Base-by-base conservation (phyloP, 1,140 invertebrate species). In the Hermatobates lingyangjiaoensis region DNA sequence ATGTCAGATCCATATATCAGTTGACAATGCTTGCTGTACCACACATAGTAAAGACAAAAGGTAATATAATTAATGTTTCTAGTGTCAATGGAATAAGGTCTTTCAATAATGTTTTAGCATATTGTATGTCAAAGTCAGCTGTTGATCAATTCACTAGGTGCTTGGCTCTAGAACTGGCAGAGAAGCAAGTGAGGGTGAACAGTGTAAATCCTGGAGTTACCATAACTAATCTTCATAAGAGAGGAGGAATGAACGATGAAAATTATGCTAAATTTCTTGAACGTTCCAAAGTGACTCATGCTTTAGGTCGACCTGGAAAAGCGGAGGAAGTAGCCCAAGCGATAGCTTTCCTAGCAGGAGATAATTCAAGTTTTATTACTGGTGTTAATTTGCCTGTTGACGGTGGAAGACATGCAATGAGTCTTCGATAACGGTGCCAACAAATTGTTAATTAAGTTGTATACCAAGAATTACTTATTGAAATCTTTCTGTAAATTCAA, bases 61-160 rank as follows among this genome's bases (percentile, higher is more conserved):
- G 87, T 24, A 85, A 79, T 55, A 81, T 92, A 58, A 84, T 95
- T 0, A 94, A 93, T 64, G 80, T 94, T 0, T 93, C 87, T 2
- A 93, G 88, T 64, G 83, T 94, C 0, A 45, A 45, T 42, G 57
- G 53, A 2, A 21, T 54, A 15, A 24, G 53, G n/a, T 66, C 74
- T 21, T 68, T 66, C 47, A 54, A 63, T 26, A 62, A 63, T 7
- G 60, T 69, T 21, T 51, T 69, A 24, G 68, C 75, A 1, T 81
- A 80, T 58, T 69, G 68, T 59, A 73, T 78, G 60, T 75, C 73
- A 18, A 82, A 83, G 64, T 67, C 75, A 54, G 77, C 76, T 27
- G 52, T 84, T 5, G 78, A 82, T 60, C 77, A 79, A 55, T 70
- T 84, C 25, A 81, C 80, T 1, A 63, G 71, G 58, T 76, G 74